Conservation (phyloP, 2,113 vertebrate species). For the Puffinus mauretanicus region DNA sequence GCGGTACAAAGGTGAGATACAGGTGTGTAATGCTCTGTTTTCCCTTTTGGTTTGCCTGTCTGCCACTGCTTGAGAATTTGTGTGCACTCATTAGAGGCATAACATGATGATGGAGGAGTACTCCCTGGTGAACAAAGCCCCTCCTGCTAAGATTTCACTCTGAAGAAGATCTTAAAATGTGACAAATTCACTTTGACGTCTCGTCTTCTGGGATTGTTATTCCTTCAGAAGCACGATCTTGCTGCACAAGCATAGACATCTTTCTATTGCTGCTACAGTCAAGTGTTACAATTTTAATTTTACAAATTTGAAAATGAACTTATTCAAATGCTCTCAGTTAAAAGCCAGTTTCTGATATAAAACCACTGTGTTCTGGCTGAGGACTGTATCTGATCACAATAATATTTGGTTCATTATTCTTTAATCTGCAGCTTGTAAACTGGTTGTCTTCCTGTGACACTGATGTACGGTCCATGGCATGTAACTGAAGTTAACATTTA, state of each 20-base stretch:
- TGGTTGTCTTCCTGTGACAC: neutral
- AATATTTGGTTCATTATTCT: conserved; percentile 4
- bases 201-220: accelerated
- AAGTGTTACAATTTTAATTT: neutral
- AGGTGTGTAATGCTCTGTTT: neutral
- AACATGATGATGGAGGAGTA: neutral
- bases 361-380: neutral
- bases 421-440: neutral
- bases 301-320: neutral
- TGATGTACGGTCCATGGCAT: neutral
- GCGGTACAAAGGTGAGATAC: neutral
- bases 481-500: conserved; percentile 7
- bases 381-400: neutral
- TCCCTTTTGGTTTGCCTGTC: neutral
- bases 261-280: neutral
- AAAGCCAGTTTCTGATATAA: neutral
- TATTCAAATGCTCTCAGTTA: neutral
- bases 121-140: neutral
- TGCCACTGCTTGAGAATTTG: neutral
- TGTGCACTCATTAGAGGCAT: neutral
- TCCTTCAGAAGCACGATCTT: neutral
- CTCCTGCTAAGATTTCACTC: neutral
- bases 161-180: neutral
- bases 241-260: neutral
- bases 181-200: neutral